A percentile compares a stretch with the other conserved stretches of the same genome.
These are phyloP conservation scores for Darevskia nairensis DNA, from an alignment of 2,797 vertebrate species.

Conservation along the genomic window DNA sequence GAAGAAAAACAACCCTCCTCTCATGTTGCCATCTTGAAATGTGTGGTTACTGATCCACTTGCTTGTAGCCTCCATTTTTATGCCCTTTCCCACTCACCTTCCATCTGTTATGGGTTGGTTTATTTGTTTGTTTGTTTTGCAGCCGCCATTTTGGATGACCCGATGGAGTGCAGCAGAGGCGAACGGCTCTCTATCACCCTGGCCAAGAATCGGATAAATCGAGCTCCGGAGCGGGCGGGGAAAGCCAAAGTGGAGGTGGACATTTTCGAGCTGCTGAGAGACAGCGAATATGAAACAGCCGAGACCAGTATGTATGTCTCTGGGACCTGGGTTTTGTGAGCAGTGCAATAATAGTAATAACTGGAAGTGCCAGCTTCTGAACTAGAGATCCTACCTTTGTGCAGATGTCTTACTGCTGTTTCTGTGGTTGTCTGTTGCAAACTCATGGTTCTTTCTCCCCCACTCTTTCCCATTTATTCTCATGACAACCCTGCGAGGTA, in stretches of 20 bases:
- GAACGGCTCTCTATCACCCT: slow-evolving; percentile 97
- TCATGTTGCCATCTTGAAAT: slow-evolving; percentile 49
- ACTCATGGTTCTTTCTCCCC: background rate
- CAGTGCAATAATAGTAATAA: too few relatives aligned
- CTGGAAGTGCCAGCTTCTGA: background rate
- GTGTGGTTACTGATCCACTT: slow-evolving; percentile 3
- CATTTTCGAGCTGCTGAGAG: slow-evolving; percentile 97
- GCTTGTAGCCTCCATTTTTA: background rate
- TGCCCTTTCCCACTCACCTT: background rate
- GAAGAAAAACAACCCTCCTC: background rate
- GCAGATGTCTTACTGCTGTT: background rate
- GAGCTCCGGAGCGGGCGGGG: slow-evolving; percentile 89
- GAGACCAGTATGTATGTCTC: slow-evolving; percentile 92
- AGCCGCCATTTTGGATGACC: slow-evolving; percentile 98
- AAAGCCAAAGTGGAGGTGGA: slow-evolving; percentile 97
- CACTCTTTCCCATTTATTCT: background rate
- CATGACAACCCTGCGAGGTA: background rate
- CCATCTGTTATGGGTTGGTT: background rate
- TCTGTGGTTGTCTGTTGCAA: background rate
- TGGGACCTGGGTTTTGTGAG: background rate
- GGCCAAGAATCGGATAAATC: slow-evolving; percentile 97
- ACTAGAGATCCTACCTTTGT: background rate
- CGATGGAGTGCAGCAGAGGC: slow-evolving; percentile 98
- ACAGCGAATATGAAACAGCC: slow-evolving; percentile 98
- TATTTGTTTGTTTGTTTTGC: slow-evolving; percentile 1